These are phyloP conservation scores for Phyllostomus discolor DNA, from an alignment of 2,113 vertebrate genomes.

Conservation along the genomic window DNA sequence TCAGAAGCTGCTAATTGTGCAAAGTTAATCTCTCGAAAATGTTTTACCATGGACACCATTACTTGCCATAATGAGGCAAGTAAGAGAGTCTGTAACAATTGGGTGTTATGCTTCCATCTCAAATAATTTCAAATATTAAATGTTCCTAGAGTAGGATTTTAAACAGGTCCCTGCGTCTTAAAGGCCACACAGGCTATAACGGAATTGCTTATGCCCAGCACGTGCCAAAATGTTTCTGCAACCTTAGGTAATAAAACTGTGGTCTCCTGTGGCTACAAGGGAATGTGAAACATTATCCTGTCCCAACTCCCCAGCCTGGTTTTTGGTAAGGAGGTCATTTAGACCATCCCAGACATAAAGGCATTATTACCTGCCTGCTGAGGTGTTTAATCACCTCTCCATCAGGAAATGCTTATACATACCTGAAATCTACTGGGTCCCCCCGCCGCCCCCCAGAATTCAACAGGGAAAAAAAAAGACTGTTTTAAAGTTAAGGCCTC, in stretches of 20 bases:
- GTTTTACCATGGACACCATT: conserved; percentile 73
- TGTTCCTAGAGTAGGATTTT: conserved; percentile 65
- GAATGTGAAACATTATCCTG: conserved; percentile 66
- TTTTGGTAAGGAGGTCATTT: conserved; percentile 54
- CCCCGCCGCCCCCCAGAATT: not conserved
- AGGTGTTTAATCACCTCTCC: conserved; percentile 59
- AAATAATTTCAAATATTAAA: conserved; percentile 79
- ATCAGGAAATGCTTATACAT: conserved; percentile 44
- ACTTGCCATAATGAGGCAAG: conserved; percentile 77
- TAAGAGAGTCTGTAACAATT: conserved; percentile 76
- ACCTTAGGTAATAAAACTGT: conserved; percentile 66
- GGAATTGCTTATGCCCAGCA: conserved; percentile 70
- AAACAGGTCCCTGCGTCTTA: conserved; percentile 69
- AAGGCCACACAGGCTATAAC: conserved; percentile 69
- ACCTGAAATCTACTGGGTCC: not conserved
- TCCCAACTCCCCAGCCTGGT: not conserved
- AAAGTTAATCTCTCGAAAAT: conserved; percentile 78
- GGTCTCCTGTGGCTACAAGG: conserved; percentile 41
- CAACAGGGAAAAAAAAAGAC: not conserved
- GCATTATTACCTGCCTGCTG: conserved; percentile 57
- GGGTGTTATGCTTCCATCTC: conserved; percentile 76
- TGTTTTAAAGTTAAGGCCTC: not conserved
- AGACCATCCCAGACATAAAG: conserved; percentile 23
- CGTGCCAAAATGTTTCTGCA: conserved; percentile 64
- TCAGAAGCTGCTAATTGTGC: conserved; percentile 69